Percentiles rank a stretch among this genome's conserved stretches.
These are phyloP conservation scores for Pristionchus exspectatus DNA, from an alignment of 2,888 invertebrate species.

Conservation along the genomic window DNA sequence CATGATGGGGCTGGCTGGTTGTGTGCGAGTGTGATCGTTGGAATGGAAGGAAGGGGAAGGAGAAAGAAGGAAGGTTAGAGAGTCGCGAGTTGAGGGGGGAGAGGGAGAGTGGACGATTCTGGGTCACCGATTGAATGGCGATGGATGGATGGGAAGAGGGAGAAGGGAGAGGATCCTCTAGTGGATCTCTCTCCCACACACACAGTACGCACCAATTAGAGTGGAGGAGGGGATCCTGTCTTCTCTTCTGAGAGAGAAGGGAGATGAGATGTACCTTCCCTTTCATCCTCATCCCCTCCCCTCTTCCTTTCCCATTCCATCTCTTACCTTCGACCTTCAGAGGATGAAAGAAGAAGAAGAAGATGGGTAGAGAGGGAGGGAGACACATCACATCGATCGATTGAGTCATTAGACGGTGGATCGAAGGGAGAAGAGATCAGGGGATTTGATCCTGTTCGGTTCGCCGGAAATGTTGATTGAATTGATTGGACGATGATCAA, in stretches of 20 bases:
- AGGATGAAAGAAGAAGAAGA: constrained; percentile 47
- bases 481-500: not conserved
- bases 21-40: constrained; percentile 8
- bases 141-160: not conserved
- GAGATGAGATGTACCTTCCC: constrained; percentile 14
- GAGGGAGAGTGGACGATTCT: constrained; percentile 42
- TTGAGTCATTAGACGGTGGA: constrained; percentile 5
- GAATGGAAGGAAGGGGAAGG: not conserved
- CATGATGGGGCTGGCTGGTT: not conserved
- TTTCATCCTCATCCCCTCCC: constrained; percentile 26
- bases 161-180: constrained; percentile 1
- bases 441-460: not conserved
- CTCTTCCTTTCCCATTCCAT: not conserved
- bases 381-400: not conserved
- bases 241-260: constrained; percentile 25
- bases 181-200: constrained; percentile 47
- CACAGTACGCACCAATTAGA: constrained; percentile 32
- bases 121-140: constrained; percentile 42
- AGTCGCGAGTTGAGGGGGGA: not conserved
- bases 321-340: constrained; percentile 51
- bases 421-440: not conserved
- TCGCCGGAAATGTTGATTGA: not conserved
- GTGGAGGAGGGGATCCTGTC: constrained; percentile 30
- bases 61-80: not conserved
- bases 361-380: not conserved